Evolutionary conservation across 2,888 invertebrate species (phyloP).

Genomic region (Lasioglossum oenotherae): DNA sequence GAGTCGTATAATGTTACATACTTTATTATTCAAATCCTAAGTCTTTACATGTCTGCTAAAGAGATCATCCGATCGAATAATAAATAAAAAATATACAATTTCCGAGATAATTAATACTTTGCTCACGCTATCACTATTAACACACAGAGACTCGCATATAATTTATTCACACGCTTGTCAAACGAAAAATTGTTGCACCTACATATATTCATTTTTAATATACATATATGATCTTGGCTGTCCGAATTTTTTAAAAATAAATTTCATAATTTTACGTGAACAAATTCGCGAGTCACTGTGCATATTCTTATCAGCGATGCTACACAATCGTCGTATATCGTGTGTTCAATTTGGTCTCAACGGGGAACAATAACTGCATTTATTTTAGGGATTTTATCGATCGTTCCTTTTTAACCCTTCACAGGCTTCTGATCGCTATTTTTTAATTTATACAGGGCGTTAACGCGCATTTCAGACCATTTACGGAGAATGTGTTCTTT

Average conservation of each 20-base stretch:
- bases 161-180: background rate
- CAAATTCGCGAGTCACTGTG: background rate
- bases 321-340: conserved; percentile 7
- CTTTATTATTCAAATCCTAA: conserved; percentile 29
- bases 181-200: background rate
- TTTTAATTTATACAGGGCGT: background rate
- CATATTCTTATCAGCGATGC: background rate
- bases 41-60: conserved; percentile 13
- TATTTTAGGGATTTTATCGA: background rate
- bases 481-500: too few species aligned
- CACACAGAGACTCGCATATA: background rate
- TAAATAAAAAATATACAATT: conserved; percentile 23
- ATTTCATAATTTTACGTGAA: background rate
- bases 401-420: background rate
- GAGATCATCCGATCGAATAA: conserved; percentile 22
- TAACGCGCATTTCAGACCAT: background rate
- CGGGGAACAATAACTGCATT: conserved; percentile 2
- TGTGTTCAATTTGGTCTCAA: conserved; percentile 11
- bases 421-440: background rate
- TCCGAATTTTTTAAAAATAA: background rate
- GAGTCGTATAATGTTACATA: conserved; percentile 12
- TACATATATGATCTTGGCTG: background rate
- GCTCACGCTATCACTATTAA: background rate
- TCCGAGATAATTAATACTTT: conserved; percentile 12
- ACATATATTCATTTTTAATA: background rate